Conservation (phyloP, 2,113 vertebrate species). For the Protobothrops mucrosquamatus region DNA sequence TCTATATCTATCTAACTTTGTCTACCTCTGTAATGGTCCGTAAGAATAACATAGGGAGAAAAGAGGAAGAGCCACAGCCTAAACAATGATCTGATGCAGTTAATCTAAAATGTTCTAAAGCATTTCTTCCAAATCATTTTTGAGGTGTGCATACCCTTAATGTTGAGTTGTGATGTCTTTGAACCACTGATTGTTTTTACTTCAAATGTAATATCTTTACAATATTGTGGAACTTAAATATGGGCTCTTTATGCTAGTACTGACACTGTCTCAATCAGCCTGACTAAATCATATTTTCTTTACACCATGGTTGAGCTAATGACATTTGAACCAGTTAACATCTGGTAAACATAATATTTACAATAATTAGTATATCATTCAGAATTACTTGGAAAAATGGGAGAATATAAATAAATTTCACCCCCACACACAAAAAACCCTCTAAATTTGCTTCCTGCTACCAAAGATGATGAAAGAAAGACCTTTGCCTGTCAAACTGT, state of each 20-base stretch:
- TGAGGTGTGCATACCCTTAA: neutral
- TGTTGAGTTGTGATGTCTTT: neutral
- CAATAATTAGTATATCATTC: neutral
- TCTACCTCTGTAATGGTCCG: neutral
- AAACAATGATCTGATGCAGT: neutral
- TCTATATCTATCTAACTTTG: too few species aligned
- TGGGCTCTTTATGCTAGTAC: neutral
- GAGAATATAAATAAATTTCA: neutral
- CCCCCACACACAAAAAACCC: neutral
- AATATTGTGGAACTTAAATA: neutral
- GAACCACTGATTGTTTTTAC: neutral
- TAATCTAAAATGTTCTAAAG: neutral
- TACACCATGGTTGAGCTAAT: too few species aligned
- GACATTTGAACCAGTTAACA: neutral
- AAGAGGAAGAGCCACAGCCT: neutral
- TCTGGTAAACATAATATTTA: neutral
- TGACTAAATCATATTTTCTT: neutral
- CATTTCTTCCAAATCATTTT: neutral
- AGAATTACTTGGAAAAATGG: neutral
- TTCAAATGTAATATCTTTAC: neutral
- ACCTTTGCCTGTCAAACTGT: neutral
- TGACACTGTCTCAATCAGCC: neutral
- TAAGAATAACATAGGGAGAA: neutral
- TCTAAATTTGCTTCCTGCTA: neutral
- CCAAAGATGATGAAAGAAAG: neutral